Evolutionary conservation across 2,797 vertebrate species (phyloP).

Genomic region (Telmatherina bonti): DNA sequence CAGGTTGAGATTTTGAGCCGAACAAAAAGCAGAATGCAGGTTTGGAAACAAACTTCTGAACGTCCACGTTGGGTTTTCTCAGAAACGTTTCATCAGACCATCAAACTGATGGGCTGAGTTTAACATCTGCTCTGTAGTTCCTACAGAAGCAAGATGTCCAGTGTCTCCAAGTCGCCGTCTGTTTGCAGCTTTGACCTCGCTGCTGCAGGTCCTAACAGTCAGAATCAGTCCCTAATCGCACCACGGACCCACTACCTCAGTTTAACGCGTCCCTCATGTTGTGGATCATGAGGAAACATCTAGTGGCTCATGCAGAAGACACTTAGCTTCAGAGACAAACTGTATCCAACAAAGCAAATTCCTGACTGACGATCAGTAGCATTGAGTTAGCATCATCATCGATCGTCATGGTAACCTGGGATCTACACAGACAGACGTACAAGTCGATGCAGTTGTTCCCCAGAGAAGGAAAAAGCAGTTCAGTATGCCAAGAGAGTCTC

Average conservation of each 20-base stretch:
- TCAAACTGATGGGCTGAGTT: slow-evolving; percentile 7
- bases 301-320: neutral
- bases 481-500: slow-evolving; percentile 5
- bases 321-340: neutral
- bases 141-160: neutral
- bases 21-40: neutral
- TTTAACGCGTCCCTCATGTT: slow-evolving; percentile 35
- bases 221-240: slow-evolving; percentile 79
- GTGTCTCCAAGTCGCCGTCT: slow-evolving; percentile 2
- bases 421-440: slow-evolving; percentile 8
- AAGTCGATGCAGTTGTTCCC: neutral
- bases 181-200: slow-evolving; percentile 44
- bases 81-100: slow-evolving; percentile 25
- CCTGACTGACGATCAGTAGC: neutral
- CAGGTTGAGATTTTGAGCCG: neutral
- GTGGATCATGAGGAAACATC: slow-evolving; percentile 11
- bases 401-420: slow-evolving; percentile 7
- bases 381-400: slow-evolving; percentile 1
- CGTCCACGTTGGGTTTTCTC: neutral
- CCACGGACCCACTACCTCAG: slow-evolving; percentile 5
- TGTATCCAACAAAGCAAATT: neutral
- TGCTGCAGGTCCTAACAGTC: slow-evolving; percentile 60
- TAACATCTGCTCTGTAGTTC: slow-evolving; percentile 22
- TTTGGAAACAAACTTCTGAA: slow-evolving; percentile 2
- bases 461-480: slow-evolving; percentile 12